These are phyloP conservation scores for Platycheirus albimanus DNA, from an alignment of 2,888 invertebrate genomes.

Conservation along the genomic window DNA sequence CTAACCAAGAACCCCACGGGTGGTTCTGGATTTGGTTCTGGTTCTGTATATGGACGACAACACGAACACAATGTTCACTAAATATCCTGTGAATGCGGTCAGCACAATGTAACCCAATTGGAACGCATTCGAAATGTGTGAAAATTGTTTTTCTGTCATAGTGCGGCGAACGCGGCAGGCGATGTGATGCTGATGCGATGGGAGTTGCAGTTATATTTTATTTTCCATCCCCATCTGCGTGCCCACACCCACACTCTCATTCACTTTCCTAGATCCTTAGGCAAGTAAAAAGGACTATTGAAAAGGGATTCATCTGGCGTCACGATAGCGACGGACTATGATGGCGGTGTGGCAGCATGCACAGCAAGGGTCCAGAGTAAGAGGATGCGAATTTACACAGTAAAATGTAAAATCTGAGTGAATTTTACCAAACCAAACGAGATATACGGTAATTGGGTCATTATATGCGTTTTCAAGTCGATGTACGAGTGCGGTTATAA, in stretches of 20 bases:
- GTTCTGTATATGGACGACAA: neutral
- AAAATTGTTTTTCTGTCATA: slow-evolving; percentile 44
- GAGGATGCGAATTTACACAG: neutral
- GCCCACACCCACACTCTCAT: neutral
- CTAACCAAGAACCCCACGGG: neutral
- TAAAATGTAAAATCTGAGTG: slow-evolving; percentile 47
- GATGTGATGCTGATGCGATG: too few species aligned
- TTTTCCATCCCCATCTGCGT: neutral
- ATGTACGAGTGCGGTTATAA: slow-evolving; percentile 59
- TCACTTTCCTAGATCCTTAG: neutral
- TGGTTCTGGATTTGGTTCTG: slow-evolving; percentile 11
- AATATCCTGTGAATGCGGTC: slow-evolving; percentile 60
- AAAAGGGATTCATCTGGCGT: neutral
- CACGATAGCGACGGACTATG: too few species aligned
- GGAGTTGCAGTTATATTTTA: neutral
- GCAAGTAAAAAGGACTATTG: neutral
- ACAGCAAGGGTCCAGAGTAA: neutral
- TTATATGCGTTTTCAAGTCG: slow-evolving; percentile 54
- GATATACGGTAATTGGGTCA: slow-evolving; percentile 54
- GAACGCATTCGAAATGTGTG: slow-evolving; percentile 51
- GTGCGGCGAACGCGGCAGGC: neutral
- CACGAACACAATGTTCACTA: slow-evolving; percentile 42
- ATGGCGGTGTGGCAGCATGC: neutral
- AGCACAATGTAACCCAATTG: slow-evolving; percentile 51
- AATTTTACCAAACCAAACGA: slow-evolving; percentile 21